A percentile compares a stretch with the other conserved stretches of the same genome.
Evolutionary conservation across 2,113 vertebrate genomes (phyloP).

Genomic region (Lamprotornis superbus): DNA sequence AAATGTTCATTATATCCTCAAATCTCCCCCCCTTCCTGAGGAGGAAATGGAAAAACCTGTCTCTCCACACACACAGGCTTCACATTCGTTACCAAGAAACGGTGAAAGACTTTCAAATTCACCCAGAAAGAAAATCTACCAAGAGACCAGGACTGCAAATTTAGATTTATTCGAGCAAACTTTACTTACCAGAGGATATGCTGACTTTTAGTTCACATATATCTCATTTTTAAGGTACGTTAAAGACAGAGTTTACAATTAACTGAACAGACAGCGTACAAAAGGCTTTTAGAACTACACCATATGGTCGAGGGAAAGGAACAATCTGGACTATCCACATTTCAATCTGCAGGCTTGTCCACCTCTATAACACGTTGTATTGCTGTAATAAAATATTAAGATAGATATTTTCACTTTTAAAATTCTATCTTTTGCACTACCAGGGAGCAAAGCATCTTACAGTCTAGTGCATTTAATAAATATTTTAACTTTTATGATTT

Average conservation of each 20-base stretch:
- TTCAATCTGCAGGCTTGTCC: conserved; percentile 82
- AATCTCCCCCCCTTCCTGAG: not conserved
- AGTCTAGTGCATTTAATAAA: conserved; percentile 61
- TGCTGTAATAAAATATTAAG: conserved; percentile 80
- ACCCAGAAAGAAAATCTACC: conserved; percentile 9
- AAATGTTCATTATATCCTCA: conserved; percentile 60
- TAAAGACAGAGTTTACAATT: conserved; percentile 80
- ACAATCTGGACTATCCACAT: conserved; percentile 81
- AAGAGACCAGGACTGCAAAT: conserved; percentile 14
- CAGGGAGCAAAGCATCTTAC: conserved; percentile 42
- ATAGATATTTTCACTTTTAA: conserved; percentile 25
- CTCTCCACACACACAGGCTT: not conserved
- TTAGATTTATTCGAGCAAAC: conserved; percentile 45
- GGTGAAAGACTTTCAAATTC: conserved; percentile 21
- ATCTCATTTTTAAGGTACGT: conserved; percentile 70
- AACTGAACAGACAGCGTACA: conserved; percentile 81
- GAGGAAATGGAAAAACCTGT: conserved; percentile 46
- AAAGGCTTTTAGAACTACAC: conserved; percentile 85
- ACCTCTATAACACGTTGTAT: conserved; percentile 81
- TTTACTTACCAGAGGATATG: conserved; percentile 45
- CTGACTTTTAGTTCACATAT: conserved; percentile 57
- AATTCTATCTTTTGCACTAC: conserved; percentile 63
- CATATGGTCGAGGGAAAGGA: conserved; percentile 81
- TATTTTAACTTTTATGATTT: conserved; percentile 66
- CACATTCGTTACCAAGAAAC: conserved; percentile 26